A percentile compares a stretch with the other conserved stretches of the same genome.
phyloP scores from a whole-genome alignment of 37 sponge, comb jelly and placozoan genomes.

The Axinella damicornis region DNA sequence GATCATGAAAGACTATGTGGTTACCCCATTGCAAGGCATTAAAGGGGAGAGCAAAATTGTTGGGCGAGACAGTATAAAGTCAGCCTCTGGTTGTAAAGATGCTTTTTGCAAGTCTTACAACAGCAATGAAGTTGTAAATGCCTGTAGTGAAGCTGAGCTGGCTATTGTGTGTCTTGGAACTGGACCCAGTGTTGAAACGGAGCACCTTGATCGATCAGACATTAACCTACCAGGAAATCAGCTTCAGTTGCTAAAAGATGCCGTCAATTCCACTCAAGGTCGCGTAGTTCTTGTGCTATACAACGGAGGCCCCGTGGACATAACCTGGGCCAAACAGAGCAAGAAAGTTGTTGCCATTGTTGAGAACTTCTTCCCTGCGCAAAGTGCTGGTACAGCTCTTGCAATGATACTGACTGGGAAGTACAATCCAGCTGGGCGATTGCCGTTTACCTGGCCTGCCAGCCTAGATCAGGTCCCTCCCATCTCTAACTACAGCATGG shows the following conservation, averaged over 20 bases:
- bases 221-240: constrained; percentile 65
- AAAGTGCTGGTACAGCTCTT: constrained; percentile 41
- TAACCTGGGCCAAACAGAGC: constrained; percentile 46
- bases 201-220: constrained; percentile 58
- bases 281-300: constrained; percentile 38
- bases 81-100: not conserved
- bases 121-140: constrained; percentile 2
- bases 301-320: constrained; percentile 62
- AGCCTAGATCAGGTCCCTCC: constrained; percentile 54
- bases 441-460: constrained; percentile 66
- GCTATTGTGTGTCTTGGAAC: constrained; percentile 58
- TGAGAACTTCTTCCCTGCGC: constrained; percentile 56
- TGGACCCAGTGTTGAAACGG: constrained; percentile 23
- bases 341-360: constrained; percentile 41
- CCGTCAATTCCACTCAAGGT: not conserved
- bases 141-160: constrained; percentile 47
- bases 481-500: constrained; percentile 71
- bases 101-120: constrained; percentile 11
- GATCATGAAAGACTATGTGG: not conserved
- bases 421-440: constrained; percentile 50
- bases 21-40: too few relatives aligned
- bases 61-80: too few relatives aligned
- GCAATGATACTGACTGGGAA: constrained; percentile 36
- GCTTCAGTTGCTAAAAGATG: constrained; percentile 50
- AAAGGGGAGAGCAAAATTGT: too few relatives aligned